These are phyloP conservation scores for Vicugna pacos DNA, from an alignment of 2,113 vertebrate genomes.

Conservation along the genomic window DNA sequence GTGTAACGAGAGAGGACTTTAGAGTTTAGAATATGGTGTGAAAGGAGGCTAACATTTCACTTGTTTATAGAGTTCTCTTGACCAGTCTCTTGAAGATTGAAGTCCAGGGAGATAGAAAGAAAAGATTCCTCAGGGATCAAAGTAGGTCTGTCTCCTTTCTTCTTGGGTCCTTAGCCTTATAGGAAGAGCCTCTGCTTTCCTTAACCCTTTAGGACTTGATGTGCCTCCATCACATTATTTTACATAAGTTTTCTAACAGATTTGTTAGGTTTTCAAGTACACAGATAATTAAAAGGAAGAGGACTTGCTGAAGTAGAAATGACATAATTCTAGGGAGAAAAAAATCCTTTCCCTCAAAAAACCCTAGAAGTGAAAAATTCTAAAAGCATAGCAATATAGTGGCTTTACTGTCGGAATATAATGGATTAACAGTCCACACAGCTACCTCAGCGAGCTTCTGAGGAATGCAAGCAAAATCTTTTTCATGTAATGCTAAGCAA, in stretches of 20 bases:
- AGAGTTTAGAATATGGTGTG: neutral
- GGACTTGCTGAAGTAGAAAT: neutral
- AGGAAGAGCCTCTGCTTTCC: neutral
- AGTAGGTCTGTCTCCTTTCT: neutral
- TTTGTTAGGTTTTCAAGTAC: neutral
- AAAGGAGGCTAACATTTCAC: neutral
- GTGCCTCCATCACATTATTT: neutral
- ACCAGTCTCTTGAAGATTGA: neutral
- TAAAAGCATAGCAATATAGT: neutral
- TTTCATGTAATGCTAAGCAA: neutral
- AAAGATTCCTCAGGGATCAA: neutral
- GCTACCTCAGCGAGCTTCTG: neutral
- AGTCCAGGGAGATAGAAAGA: neutral
- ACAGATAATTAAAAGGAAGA: neutral
- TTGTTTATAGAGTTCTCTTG: neutral
- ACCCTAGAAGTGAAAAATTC: neutral
- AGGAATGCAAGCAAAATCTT: neutral
- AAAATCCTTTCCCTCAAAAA: neutral
- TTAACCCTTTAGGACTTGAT: neutral
- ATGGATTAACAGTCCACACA: neutral
- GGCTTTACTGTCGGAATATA: neutral
- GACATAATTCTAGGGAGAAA: neutral
- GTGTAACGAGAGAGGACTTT: neutral
- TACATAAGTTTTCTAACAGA: neutral
- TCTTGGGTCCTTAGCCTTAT: neutral